These are phyloP conservation scores for Gambelia wislizenii DNA, from an alignment of 2,797 vertebrate species.

Conservation along the genomic window DNA sequence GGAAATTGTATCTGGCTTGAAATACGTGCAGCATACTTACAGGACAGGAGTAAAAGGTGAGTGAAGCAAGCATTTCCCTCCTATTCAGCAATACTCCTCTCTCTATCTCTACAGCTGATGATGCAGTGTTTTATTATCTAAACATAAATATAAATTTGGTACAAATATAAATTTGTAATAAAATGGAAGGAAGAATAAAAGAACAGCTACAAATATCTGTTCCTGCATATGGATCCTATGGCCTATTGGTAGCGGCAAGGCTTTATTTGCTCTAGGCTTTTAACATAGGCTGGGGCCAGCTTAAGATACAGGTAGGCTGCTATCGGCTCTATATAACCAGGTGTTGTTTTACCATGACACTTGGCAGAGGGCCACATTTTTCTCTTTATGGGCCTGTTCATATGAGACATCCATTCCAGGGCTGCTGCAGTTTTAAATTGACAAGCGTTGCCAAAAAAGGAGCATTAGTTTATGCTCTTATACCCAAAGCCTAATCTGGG, in stretches of 20 bases:
- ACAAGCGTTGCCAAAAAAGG: not conserved
- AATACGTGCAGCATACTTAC: conserved; percentile 84
- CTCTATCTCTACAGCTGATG: not conserved
- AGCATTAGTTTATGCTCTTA: not conserved
- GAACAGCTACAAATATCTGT: not conserved
- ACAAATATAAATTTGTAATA: not conserved
- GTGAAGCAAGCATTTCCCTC: conserved; percentile 7
- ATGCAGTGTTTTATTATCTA: not conserved
- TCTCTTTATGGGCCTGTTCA: not conserved
- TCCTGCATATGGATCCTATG: not conserved
- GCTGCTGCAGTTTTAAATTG: not conserved
- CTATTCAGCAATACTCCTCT: not conserved
- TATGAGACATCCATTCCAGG: not conserved
- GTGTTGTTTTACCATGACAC: too few species aligned
- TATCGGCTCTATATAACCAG: not conserved
- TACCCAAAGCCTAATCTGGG: too few species aligned
- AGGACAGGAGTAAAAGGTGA: conserved; percentile 83
- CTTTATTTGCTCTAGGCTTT: not conserved
- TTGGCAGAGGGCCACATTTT: not conserved
- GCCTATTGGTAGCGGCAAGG: not conserved
- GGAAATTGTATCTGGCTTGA: conserved; percentile 85
- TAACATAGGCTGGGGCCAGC: not conserved
- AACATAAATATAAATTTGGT: not conserved
- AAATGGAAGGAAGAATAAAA: not conserved
- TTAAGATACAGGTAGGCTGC: not conserved